Percentiles rank a stretch among this genome's conserved stretches.
These are phyloP conservation scores for Chlamydotis undulata DNA, from an alignment of 2,113 vertebrate species.

Conservation along the genomic window DNA sequence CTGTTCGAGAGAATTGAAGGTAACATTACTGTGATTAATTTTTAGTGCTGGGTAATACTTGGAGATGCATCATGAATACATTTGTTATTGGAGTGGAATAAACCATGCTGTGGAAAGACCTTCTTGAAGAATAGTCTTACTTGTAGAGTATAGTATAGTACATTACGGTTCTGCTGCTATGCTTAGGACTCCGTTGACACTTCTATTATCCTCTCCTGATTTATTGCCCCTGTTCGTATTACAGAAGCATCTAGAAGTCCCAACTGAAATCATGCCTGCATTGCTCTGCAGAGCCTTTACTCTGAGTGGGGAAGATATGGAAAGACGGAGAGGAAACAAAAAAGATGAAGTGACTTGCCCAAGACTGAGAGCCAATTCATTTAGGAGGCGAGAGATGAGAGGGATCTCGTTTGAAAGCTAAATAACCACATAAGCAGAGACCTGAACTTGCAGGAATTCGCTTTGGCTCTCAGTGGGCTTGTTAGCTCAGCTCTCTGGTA, in stretches of 20 bases:
- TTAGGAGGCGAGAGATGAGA: not conserved
- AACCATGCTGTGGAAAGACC: slow-evolving; percentile 29
- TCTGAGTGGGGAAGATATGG: not conserved
- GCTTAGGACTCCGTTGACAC: slow-evolving; percentile 27
- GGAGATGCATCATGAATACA: slow-evolving; percentile 47
- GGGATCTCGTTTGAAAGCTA: not conserved
- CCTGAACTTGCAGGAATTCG: not conserved
- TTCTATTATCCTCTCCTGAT: slow-evolving; percentile 57
- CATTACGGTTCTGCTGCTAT: slow-evolving; percentile 35
- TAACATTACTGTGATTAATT: slow-evolving; percentile 72
- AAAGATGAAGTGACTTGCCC: not conserved
- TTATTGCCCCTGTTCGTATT: slow-evolving; percentile 45
- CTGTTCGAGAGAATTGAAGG: slow-evolving; percentile 45
- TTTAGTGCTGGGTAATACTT: slow-evolving; percentile 29
- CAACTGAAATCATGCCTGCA: not conserved
- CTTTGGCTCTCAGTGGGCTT: not conserved
- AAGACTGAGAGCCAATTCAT: not conserved
- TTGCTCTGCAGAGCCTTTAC: slow-evolving; percentile 26
- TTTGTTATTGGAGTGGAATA: slow-evolving; percentile 52
- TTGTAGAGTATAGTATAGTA: slow-evolving; percentile 1
- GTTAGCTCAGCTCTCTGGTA: not conserved
- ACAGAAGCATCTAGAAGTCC: slow-evolving; percentile 47
- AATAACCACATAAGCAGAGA: not conserved
- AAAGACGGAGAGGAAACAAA: not conserved
- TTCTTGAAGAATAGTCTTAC: slow-evolving; percentile 18